Evolutionary conservation across 2,888 invertebrate genomes (phyloP).

Genomic region (Eilema sororculum): DNA sequence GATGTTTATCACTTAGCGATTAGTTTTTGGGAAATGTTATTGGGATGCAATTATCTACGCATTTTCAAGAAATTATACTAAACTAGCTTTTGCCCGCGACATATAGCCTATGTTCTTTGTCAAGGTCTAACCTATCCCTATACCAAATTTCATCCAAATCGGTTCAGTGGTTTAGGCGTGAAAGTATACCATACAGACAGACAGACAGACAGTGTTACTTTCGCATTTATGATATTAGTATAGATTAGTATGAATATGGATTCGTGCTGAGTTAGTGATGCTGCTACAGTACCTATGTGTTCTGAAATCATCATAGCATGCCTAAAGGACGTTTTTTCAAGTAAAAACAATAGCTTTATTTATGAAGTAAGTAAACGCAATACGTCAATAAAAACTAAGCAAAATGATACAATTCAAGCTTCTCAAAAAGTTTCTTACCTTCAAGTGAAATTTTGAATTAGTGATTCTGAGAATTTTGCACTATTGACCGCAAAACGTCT

Average conservation of each 20-base stretch:
- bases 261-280: too few relatives aligned
- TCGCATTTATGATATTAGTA: too few relatives aligned
- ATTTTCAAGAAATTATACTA: too few relatives aligned
- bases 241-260: too few relatives aligned
- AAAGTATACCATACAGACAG: too few relatives aligned
- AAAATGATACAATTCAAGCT: background rate
- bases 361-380: background rate
- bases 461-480: background rate
- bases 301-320: background rate
- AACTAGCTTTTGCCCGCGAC: too few relatives aligned
- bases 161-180: too few relatives aligned
- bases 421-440: background rate
- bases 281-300: background rate
- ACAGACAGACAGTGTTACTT: too few relatives aligned
- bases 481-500: background rate
- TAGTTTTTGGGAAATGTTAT: conserved; percentile 34
- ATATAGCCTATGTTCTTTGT: too few relatives aligned
- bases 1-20: conserved; percentile 28
- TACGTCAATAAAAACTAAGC: background rate
- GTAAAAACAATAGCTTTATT: background rate
- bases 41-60: background rate
- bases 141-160: too few relatives aligned
- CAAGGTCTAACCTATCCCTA: too few relatives aligned
- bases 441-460: background rate
- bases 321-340: background rate